A percentile compares a stretch with the other conserved stretches of the same genome.
Conservation (phyloP, 2,797 vertebrate genomes). For the Pseudomugil tenellus region DNA sequence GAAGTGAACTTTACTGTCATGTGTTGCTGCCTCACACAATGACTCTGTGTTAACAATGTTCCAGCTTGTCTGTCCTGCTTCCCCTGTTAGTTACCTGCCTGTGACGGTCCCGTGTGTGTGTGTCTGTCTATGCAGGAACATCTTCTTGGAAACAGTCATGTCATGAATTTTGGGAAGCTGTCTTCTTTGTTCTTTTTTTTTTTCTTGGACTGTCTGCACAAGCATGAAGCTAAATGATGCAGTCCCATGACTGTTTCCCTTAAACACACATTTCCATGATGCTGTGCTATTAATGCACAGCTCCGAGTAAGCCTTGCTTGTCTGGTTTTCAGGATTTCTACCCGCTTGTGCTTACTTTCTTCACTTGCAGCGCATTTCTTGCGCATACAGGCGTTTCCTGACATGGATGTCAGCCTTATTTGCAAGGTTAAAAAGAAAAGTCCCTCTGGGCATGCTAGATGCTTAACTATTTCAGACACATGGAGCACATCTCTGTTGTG, state of each 20-base stretch:
- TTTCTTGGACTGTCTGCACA: constrained; percentile 30
- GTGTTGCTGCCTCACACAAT: constrained; percentile 31
- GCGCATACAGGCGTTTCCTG: constrained; percentile 40
- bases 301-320: constrained; percentile 46
- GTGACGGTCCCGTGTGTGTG: constrained; percentile 24
- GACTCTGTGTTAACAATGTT: constrained; percentile 32
- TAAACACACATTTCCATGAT: constrained; percentile 62
- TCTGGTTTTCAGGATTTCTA: constrained; percentile 50
- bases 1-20: constrained; percentile 30
- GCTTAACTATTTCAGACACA: constrained; percentile 66
- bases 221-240: not conserved
- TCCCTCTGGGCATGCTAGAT: constrained; percentile 60
- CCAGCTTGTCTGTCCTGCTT: constrained; percentile 39
- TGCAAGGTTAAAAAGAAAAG: constrained; percentile 48
- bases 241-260: constrained; percentile 65
- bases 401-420: constrained; percentile 61
- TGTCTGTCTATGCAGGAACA: constrained; percentile 37
- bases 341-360: constrained; percentile 50
- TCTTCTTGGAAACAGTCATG: constrained; percentile 52
- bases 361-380: constrained; percentile 24
- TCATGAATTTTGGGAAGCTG: constrained; percentile 39
- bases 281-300: constrained; percentile 64
- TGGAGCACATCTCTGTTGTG: constrained; percentile 53
- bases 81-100: constrained; percentile 18
- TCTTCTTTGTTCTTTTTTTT: constrained; percentile 26